Evolutionary conservation across 2,113 vertebrate genomes (phyloP), one percentile per base, ranked within the genome.

Genomic region (Propithecus coquereli): DNA sequence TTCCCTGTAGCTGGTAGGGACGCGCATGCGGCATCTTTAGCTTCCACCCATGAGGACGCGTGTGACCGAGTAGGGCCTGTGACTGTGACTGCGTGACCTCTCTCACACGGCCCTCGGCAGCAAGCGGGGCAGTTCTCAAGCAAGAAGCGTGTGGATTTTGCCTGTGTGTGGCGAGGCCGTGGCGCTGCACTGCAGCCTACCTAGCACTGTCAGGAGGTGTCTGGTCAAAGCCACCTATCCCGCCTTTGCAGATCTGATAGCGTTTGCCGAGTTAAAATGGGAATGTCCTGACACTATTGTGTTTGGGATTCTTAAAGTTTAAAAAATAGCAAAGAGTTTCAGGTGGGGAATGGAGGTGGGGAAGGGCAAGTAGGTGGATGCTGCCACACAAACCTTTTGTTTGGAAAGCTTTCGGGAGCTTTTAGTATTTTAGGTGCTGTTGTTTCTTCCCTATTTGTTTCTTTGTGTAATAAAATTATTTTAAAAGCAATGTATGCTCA

Each of bases 111-210:
- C 68, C 32, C 1, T 1, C 16, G 63, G 22, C 23, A 82, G 40
- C 25, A 9, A 50, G 20, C 30, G 7, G 20, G 27, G 45, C 20
- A 1, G 63, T 11, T 57, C 20, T 80, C 47, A 54, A 43, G 40
- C 40, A 5, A 6, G 50, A 30, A 23, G 17, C 1, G 16, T 18
- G 12, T 57, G 54, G 20, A 20, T 88, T 59, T 50, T n/a, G 68
- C 17, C 22, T 47, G 27, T 84, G 43, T 83, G 17, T 4, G 5
- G 8, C 0, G 37, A 81, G 43, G 8, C 25, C 5, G 37, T 25
- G 23, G 16, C 12, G 1, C 0, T 2, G 0, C 7, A 17, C 25
- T 27, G 22, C 7, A 12, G 2, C 12, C 68, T 45, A 1, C 2
- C 8, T 30, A 4, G 73, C 13, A 16, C 32, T 45, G 47, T 3